phyloP scores from a whole-genome alignment of 2,797 vertebrate genomes.

The Periophthalmus magnuspinnatus region DNA sequence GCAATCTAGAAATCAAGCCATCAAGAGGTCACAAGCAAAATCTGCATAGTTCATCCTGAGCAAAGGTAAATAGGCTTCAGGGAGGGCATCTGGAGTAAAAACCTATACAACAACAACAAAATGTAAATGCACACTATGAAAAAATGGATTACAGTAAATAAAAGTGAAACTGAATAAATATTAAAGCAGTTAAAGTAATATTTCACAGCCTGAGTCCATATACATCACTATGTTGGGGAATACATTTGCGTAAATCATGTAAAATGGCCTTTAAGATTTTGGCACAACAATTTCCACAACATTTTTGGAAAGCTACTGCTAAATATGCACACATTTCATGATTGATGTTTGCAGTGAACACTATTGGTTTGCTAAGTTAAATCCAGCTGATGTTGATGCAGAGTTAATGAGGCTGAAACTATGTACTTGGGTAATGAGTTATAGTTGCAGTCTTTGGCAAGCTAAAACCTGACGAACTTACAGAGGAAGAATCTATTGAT shows the following conservation, averaged over 20 bases:
- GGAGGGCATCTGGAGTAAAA: not conserved
- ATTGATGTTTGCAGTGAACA: slow-evolving; percentile 5
- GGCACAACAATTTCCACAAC: not conserved
- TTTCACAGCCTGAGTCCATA: not conserved
- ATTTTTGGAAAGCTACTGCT: not conserved
- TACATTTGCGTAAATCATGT: not conserved
- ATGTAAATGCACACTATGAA: not conserved
- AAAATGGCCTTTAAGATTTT: not conserved
- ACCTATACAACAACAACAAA: not conserved
- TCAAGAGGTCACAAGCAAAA: not conserved
- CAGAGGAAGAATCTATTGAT: not conserved
- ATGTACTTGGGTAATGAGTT: slow-evolving; percentile 12
- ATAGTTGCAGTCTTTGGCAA: slow-evolving; percentile 1
- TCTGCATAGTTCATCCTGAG: not conserved
- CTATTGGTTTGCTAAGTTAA: slow-evolving; percentile 9
- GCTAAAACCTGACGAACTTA: not conserved
- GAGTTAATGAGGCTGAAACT: slow-evolving; percentile 8
- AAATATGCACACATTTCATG: not conserved
- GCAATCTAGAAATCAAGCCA: not conserved
- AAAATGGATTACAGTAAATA: not conserved
- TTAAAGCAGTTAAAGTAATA: not conserved
- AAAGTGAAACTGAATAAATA: no score
- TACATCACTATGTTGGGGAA: not conserved
- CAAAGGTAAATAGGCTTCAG: not conserved
- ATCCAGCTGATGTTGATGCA: slow-evolving; percentile 11